phyloP scores from a whole-genome alignment of 2,888 invertebrate species.

The Anticlea derivata region DNA sequence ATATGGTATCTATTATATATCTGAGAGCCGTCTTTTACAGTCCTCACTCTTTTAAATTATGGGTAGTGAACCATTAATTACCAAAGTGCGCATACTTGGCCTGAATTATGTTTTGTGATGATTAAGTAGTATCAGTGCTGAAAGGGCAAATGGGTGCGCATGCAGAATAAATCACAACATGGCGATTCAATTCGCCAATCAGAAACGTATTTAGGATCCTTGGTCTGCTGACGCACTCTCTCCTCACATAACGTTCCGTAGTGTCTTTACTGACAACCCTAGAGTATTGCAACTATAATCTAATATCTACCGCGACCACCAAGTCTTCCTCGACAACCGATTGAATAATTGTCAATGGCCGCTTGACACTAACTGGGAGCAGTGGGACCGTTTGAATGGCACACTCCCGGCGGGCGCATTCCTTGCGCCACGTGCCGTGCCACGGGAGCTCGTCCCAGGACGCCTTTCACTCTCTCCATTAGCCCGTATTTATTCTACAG shows the following conservation, averaged over 20 bases:
- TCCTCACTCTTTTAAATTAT: too few species aligned
- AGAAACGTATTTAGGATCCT: too few species aligned
- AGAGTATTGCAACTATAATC: background rate
- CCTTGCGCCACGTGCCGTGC: constrained; percentile 55
- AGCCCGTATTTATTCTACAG: constrained; percentile 59
- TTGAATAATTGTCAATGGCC: constrained; percentile 29
- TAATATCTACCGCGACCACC: constrained; percentile 6
- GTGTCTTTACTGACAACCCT: background rate
- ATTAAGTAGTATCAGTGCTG: too few species aligned
- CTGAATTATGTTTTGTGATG: too few species aligned
- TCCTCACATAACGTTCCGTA: background rate
- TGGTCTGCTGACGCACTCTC: too few species aligned
- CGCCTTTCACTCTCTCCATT: constrained; percentile 69
- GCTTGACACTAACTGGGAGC: constrained; percentile 13
- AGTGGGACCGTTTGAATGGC: constrained; percentile 47
- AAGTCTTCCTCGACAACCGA: constrained; percentile 19
- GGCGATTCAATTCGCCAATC: too few species aligned
- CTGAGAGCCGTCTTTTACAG: too few species aligned
- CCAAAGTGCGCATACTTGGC: too few species aligned
- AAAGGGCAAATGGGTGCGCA: too few species aligned
- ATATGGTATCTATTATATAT: too few species aligned
- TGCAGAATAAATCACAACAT: too few species aligned
- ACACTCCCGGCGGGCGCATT: constrained; percentile 50
- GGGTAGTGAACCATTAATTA: too few species aligned
- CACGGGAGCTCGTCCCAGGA: constrained; percentile 45